Conservation (phyloP, 2,888 invertebrate species). For the Epistrophella euchroma region DNA sequence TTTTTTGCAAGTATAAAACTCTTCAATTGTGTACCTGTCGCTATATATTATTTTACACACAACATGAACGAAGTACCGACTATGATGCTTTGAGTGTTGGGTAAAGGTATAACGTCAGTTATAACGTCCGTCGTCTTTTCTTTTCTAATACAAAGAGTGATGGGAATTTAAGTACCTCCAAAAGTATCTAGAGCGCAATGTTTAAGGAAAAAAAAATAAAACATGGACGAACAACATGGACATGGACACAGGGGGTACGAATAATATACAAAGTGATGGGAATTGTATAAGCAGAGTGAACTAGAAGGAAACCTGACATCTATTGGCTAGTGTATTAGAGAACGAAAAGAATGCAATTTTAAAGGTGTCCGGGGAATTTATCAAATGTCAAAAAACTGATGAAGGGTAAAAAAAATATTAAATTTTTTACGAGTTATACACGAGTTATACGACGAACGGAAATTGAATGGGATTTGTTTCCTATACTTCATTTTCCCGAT, state of each 20-base stretch:
- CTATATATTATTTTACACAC: conserved; percentile 32
- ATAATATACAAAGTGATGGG: neutral
- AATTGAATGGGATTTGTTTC: conserved; percentile 60
- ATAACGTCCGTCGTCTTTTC: conserved; percentile 19
- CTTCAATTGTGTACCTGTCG: conserved; percentile 62
- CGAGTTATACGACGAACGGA: conserved; percentile 18
- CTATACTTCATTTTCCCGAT: conserved; percentile 3
- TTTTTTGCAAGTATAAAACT: conserved; percentile 27
- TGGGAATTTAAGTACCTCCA: conserved; percentile 68
- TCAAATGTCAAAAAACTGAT: conserved; percentile 76
- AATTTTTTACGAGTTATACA: neutral
- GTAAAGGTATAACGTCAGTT: conserved; percentile 16
- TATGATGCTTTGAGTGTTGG: conserved; percentile 30
- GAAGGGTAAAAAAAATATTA: conserved; percentile 65
- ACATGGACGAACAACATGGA: neutral
- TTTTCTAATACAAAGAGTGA: conserved; percentile 53
- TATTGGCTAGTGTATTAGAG: conserved; percentile 64
- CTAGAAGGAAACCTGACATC: conserved; percentile 35
- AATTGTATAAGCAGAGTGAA: neutral
- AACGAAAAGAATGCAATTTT: conserved; percentile 82
- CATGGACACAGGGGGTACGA: neutral
- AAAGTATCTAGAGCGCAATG: conserved; percentile 46
- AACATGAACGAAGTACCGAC: conserved; percentile 4
- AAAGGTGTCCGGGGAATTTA: conserved; percentile 83
- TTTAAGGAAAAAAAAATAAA: too few species aligned